phyloP scores from a whole-genome alignment of 2,888 invertebrate genomes.

The Agrenia bidenticulata region DNA sequence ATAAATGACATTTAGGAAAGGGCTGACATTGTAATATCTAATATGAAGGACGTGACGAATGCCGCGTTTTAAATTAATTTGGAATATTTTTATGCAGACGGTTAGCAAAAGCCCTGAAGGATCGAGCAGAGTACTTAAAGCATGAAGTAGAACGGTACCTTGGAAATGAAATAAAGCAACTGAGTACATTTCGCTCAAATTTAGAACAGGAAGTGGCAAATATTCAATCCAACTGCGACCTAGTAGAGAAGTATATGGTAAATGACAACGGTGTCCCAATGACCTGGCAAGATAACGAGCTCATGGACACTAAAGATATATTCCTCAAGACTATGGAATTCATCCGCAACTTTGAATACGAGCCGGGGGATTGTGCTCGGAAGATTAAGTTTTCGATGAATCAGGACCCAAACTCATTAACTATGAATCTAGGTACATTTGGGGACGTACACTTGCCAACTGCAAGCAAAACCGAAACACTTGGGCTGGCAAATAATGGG shows the following conservation, averaged over 20 bases:
- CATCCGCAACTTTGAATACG: constrained; percentile 87
- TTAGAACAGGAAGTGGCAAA: constrained; percentile 92
- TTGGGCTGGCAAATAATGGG: constrained; percentile 54
- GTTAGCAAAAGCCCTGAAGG: constrained; percentile 83
- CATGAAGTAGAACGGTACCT: constrained; percentile 90
- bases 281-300: constrained; percentile 88
- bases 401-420: constrained; percentile 88
- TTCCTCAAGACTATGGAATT: constrained; percentile 95
- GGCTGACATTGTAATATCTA: too few relatives aligned
- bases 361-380: constrained; percentile 83
- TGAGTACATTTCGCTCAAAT: constrained; percentile 86
- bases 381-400: constrained; percentile 83
- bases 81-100: too few relatives aligned
- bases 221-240: constrained; percentile 93
- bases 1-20: too few relatives aligned
- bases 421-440: constrained; percentile 81
- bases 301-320: constrained; percentile 93
- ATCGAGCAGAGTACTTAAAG: constrained; percentile 81
- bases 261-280: constrained; percentile 60
- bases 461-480: constrained; percentile 61
- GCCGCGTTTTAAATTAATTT: too few relatives aligned
- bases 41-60: too few relatives aligned
- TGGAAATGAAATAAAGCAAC: constrained; percentile 79
- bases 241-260: constrained; percentile 86
- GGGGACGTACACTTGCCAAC: constrained; percentile 68